phyloP scores from a whole-genome alignment of 2,113 vertebrate genomes.

The Hydrolagus affinis region DNA sequence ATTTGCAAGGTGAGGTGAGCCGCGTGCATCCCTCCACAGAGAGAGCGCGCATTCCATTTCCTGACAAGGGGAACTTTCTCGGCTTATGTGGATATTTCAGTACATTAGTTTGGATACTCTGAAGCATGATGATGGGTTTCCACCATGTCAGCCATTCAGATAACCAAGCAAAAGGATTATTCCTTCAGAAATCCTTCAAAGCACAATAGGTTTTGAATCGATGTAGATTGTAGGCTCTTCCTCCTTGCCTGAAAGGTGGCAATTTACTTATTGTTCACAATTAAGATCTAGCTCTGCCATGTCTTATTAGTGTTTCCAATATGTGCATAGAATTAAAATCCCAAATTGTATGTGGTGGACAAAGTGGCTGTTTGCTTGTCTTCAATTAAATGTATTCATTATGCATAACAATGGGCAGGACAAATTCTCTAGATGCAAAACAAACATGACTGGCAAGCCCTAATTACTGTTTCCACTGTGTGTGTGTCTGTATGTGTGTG shows the following conservation, averaged over 20 bases:
- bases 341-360: not conserved
- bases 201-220: no score
- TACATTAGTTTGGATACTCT: no score
- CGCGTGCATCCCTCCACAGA: no score
- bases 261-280: not conserved
- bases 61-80: no score
- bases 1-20: no score
- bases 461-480: not conserved
- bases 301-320: not conserved
- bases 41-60: no score
- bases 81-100: no score
- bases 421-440: not conserved
- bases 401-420: not conserved
- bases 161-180: no score
- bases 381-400: slow-evolving; percentile 11
- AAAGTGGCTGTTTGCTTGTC: not conserved
- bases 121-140: no score
- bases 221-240: not conserved
- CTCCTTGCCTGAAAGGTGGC: not conserved
- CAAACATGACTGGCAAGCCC: not conserved
- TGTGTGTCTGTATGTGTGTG: no score
- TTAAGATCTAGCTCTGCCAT: slow-evolving; percentile 10
- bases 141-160: no score
- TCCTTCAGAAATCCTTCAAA: no score
- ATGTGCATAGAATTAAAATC: not conserved